Conservation (phyloP, 1,140 invertebrate species). For the Cydia strobilella region DNA sequence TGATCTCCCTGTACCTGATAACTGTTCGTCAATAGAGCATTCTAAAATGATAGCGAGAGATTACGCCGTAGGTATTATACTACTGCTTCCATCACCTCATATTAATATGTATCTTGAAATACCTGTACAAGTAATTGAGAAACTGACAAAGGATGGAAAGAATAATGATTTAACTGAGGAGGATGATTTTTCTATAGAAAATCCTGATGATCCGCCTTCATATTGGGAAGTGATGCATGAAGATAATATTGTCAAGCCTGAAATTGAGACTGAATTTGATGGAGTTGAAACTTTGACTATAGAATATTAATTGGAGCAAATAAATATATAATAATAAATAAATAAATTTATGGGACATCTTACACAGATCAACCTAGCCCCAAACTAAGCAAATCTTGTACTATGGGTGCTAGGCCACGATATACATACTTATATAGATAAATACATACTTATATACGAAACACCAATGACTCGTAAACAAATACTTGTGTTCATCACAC, state of each 20-base stretch:
- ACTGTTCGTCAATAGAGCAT: slow-evolving; percentile 5
- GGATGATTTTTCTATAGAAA: background rate
- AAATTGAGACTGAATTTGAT: slow-evolving; percentile 17
- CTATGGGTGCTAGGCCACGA: too few relatives aligned
- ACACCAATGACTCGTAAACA: too few relatives aligned
- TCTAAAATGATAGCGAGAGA: slow-evolving; percentile 34
- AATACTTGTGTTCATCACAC: too few relatives aligned
- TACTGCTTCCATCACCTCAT: slow-evolving; percentile 32
- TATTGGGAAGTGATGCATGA: slow-evolving; percentile 18
- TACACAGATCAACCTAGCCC: too few relatives aligned
- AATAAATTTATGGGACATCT: too few relatives aligned
- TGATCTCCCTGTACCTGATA: slow-evolving; percentile 28
- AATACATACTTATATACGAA: too few relatives aligned
- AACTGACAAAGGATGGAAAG: background rate
- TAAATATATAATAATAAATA: too few relatives aligned
- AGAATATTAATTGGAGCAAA: background rate
- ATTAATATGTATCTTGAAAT: slow-evolving; percentile 27
- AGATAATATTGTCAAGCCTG: background rate
- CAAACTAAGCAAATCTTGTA: too few relatives aligned
- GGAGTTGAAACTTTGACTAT: slow-evolving; percentile 7
- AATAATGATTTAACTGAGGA: background rate
- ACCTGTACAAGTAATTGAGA: slow-evolving; percentile 32
- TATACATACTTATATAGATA: too few relatives aligned
- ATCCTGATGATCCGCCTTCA: slow-evolving; percentile 3
- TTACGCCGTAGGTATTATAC: slow-evolving; percentile 29